Conservation (phyloP, 2,797 vertebrate genomes). For the Crax fasciolata region DNA sequence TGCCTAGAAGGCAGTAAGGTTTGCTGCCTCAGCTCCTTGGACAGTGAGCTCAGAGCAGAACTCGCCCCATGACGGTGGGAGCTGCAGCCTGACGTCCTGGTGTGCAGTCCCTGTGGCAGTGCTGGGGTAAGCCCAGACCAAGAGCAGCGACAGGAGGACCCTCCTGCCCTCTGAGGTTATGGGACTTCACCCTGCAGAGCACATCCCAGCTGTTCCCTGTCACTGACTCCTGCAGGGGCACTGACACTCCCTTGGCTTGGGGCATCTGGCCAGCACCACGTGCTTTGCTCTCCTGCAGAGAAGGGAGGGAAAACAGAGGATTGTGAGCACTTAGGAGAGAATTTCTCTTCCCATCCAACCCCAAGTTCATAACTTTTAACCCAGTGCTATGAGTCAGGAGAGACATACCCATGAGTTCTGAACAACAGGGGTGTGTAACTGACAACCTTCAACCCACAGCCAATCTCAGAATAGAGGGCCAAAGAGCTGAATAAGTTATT, state of each 20-base stretch:
- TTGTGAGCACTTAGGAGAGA: not conserved
- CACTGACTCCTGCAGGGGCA: not conserved
- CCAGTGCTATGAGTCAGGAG: not conserved
- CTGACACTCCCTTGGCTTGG: fast-evolving
- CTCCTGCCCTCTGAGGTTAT: no score
- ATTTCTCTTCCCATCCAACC: not conserved
- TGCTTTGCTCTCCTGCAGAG: not conserved
- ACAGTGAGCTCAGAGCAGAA: no score
- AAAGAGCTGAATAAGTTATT: not conserved
- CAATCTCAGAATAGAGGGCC: not conserved
- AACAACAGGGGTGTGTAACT: not conserved
- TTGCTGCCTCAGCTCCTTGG: not conserved
- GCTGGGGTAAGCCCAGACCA: not conserved
- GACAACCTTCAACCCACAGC: not conserved
- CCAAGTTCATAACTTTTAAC: not conserved
- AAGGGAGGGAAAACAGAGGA: not conserved
- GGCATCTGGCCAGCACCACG: not conserved
- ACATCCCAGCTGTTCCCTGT: not conserved
- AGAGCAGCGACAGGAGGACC: not conserved
- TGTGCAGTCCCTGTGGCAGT: not conserved
- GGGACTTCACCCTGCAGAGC: fast-evolving
- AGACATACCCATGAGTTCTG: not conserved
- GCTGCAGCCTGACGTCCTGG: not conserved
- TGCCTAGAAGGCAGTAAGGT: not conserved
- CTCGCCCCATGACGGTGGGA: not conserved